A percentile compares a stretch with the other conserved stretches of the same genome.
These are phyloP conservation scores for Psilopsiagon aymara DNA, from an alignment of 2,113 vertebrate species.

Conservation along the genomic window DNA sequence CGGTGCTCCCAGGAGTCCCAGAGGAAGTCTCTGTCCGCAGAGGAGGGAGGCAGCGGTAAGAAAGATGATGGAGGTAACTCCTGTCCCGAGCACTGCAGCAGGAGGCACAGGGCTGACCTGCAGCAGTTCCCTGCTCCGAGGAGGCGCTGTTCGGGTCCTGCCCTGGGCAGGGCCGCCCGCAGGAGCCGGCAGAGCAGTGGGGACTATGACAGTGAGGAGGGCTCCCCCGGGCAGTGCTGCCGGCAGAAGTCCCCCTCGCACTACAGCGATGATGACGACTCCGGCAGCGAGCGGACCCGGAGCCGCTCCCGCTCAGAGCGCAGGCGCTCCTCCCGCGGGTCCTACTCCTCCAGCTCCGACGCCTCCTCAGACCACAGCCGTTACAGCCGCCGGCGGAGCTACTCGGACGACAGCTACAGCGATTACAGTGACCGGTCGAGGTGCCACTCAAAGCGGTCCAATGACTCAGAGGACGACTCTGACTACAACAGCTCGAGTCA, in stretches of 20 bases:
- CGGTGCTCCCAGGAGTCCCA: slow-evolving; percentile 79
- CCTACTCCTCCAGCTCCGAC: slow-evolving; percentile 92
- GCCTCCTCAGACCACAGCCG: slow-evolving; percentile 88
- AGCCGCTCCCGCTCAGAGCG: slow-evolving; percentile 86
- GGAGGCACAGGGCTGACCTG: slow-evolving; percentile 66
- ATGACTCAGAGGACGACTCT: slow-evolving; percentile 84
- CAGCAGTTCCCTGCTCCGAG: slow-evolving; percentile 21
- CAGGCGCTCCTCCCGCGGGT: slow-evolving; percentile 79
- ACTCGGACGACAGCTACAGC: slow-evolving; percentile 91
- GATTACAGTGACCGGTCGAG: slow-evolving; percentile 87
- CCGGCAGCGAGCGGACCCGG: slow-evolving; percentile 82
- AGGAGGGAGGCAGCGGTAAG: slow-evolving; percentile 82
- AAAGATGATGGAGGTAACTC: slow-evolving; percentile 66
- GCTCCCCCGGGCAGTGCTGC: slow-evolving; percentile 77
- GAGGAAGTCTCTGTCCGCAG: slow-evolving; percentile 75
- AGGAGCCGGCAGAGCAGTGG: slow-evolving; percentile 82
- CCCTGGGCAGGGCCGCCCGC: slow-evolving; percentile 48
- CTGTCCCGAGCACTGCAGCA: slow-evolving; percentile 68
- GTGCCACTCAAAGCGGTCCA: slow-evolving; percentile 84
- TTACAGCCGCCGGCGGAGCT: slow-evolving; percentile 86
- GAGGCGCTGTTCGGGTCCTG: slow-evolving; percentile 65
- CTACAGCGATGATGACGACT: slow-evolving; percentile 89
- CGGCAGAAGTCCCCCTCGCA: slow-evolving; percentile 83
- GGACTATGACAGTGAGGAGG: slow-evolving; percentile 86
- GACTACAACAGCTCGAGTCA: slow-evolving; percentile 89